Base-by-base conservation (phyloP, 2,113 vertebrate genomes). In the Chamaetylas fuelleborni region DNA sequence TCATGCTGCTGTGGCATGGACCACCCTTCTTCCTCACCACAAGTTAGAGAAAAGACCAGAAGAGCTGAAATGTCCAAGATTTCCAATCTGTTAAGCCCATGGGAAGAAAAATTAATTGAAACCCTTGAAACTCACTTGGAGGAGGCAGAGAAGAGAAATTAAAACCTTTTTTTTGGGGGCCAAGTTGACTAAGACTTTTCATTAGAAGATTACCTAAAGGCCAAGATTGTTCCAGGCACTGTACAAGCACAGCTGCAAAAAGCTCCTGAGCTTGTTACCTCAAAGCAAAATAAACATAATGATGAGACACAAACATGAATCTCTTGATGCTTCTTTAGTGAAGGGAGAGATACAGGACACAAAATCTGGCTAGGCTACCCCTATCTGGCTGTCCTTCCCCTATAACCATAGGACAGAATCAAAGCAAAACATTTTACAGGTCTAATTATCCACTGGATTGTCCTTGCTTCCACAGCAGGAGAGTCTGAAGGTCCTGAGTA, bases 61-160 rank as follows among this genome's bases (percentile, higher is more conserved):
- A 66, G 33, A 69, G 16, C 20, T 23, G 10, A 57, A 33, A 58
- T 31, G 40, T 17, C 38, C 56, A 71, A 70, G 28, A 74, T 50
- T 51, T 38, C 34, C 31, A 51, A 40, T 20, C 25, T 64, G 26
- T 24, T 19, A 79, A 95, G 56, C 14, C 7, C 23, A n/a, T 33
- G 16, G 22, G 16, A 93, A 82, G 57, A 84, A 88, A 86, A 90
- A 47, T 8, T 54, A 53, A 61, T 38, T 80, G n/a, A 58, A 66
- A 58, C 7, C 6, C 33, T 56, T 57, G 43, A 89, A 78, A 78
- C 18, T 54, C n/a, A 45, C 40, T 16, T 56, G 8, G 3, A 25
- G 19, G 13, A 92, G 23, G 24, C 64, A 34, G 28, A 82, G 22
- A 81, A 86, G 33, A 64, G 8, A 74, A 93, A 65, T 64, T 19